phyloP scores from a whole-genome alignment of 2,113 vertebrate genomes.

The Lepisosteus oculatus region DNA sequence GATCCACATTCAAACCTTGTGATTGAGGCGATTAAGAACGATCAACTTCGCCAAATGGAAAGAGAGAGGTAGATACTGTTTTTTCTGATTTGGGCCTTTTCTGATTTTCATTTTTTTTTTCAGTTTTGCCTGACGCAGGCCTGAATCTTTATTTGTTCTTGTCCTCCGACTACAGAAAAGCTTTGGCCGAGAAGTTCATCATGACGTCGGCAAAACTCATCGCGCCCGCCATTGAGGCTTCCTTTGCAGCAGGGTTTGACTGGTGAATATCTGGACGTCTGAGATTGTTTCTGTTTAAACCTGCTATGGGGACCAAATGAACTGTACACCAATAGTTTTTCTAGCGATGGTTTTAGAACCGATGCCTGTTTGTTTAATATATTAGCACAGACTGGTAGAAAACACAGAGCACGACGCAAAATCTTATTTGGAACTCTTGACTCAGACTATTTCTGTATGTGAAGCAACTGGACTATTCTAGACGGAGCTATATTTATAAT shows the following conservation, averaged over 20 bases:
- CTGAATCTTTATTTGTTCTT: conserved; percentile 10
- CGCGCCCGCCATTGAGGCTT: conserved; percentile 85
- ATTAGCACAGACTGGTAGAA: too few relatives aligned
- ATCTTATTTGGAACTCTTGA: too few relatives aligned
- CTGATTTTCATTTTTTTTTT: too few relatives aligned
- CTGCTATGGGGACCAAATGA: neutral
- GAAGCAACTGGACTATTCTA: too few relatives aligned
- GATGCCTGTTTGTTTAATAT: too few relatives aligned
- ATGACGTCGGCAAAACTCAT: conserved; percentile 96
- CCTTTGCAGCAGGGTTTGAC: conserved; percentile 91
- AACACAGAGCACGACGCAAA: too few relatives aligned
- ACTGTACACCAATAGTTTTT: neutral
- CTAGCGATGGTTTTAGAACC: neutral
- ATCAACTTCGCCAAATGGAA: conserved; percentile 89
- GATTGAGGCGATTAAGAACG: conserved; percentile 93
- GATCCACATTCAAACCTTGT: conserved; percentile 81
- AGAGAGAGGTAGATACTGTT: conserved; percentile 70
- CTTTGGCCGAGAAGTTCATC: conserved; percentile 88
- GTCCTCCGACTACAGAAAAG: conserved; percentile 65
- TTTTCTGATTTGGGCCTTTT: neutral
- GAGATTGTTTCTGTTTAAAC: neutral
- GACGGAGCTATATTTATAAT: too few relatives aligned
- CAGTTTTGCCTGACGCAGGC: conserved; percentile 13
- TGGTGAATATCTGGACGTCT: conserved; percentile 69
- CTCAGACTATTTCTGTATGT: too few relatives aligned